Evolutionary conservation across 2,888 invertebrate species (phyloP), one percentile per base, ranked within the genome.

Genomic region (Ectemnius cavifrons): DNA sequence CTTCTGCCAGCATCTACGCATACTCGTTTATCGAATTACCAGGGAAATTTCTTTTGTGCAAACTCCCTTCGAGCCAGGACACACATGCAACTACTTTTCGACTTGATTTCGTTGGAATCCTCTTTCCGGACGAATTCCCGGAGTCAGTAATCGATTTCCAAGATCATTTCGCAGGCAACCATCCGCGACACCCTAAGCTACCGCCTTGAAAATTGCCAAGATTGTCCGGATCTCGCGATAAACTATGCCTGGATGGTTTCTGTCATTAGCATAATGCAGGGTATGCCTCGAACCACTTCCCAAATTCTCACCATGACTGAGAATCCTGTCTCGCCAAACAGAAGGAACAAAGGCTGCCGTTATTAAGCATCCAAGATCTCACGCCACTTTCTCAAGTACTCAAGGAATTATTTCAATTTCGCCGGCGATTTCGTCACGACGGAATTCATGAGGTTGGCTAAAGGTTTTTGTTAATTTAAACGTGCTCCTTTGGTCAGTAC

Each of bases 11-110:
- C 77, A 78, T 79, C 77, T 73, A 79, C 78, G 78, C 80, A 23
- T 23, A 79, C 81, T 82, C 82, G 84, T 84, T 86, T 84, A 86
- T 85, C 85, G 84, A 84, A 83, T 86, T 86, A 84, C 83, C 70
- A 72, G 71, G 80, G 80, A 78, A 80, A 82, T 75, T 78, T 82
- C 76, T 73, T 78, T 81, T 77, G 75, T 81, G 79, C 52, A 52
- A 52, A 52, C 52, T 14, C 52, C 16, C 16, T 16, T 16, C 13
- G 23, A 23, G 23, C 3, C 23, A 23, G n/a, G 52, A 52, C 16
- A 16, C n/a, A 4, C 2, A 4, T 6, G 2, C 52, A 52, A 0
- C 13, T 52, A 16, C 8, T 52, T 52, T n/a, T 52, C 16, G n/a
- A 52, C 16, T 52, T 5, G n/a, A 52, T 14, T 52, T 52, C 52